Evolutionary conservation across 2,888 invertebrate species (phyloP), one percentile per base, ranked within the genome.

Genomic region (Odontomyia ornata): DNA sequence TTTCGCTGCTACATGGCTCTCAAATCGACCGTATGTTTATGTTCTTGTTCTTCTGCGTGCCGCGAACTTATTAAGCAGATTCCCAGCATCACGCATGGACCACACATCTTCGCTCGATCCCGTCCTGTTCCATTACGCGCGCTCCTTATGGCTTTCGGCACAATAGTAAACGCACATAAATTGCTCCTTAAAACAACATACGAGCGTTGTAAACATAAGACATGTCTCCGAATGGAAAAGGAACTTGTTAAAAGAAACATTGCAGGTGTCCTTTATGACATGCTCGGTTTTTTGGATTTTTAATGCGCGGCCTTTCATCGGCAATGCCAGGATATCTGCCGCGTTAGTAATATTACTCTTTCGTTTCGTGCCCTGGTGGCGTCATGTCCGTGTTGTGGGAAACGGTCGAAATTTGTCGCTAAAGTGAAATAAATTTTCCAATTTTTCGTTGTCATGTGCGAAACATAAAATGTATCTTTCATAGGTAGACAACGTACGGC

Each of bases 121-220:
- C 18, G 4, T 52, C 52, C 15, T 18, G 5, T 4, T 18, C 13
- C 18, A 18, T 43, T 69, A 43, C 47, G 43, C 23, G 25, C 69
- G 30, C 47, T 69, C 46, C 30, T 23, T 69, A 47, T 69, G 46
- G 46, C 47, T 69, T 69, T 47, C 46, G 69, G 69, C 69, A 69
- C 69, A 69, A 69, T 69, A 69, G 69, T 69, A 30, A 47, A 69
- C 25, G 47, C 46, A 23, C 46, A 21, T 65, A 57, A 72, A 72
- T 72, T 56, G 72, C 72, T 72, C 56, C 72, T 72, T 56, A 28
- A 72, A 72, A 72, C 72, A 72, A 72, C 57, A 27, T 69, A 69
- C 28, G 69, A 69, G 69, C 46, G 69, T 30, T 47, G 47, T 69
- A 69, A 69, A 69, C 69, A 69, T 69, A 28, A 30, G 30, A 69